Conservation (phyloP, 2,888 invertebrate genomes). For the Keiferia lycopersicella region DNA sequence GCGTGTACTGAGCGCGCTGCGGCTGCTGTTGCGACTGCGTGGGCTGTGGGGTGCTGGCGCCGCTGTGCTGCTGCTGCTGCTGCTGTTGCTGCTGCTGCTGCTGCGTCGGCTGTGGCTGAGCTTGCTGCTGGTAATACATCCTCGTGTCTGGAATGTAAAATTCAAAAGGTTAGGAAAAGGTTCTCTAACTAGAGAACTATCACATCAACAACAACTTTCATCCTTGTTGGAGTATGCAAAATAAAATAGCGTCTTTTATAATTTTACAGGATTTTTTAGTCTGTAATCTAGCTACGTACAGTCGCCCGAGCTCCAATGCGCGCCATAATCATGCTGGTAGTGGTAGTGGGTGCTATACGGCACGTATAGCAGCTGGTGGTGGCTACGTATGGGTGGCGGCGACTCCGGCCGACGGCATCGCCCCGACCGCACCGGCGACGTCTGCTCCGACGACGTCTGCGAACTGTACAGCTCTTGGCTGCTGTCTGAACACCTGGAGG, state of each 20-base stretch:
- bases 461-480: constrained; percentile 75
- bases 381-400: constrained; percentile 85
- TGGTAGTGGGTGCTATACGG: constrained; percentile 82
- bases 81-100: constrained; percentile 41
- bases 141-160: constrained; percentile 42
- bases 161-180: too few relatives aligned
- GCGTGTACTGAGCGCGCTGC: constrained; percentile 64
- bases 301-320: constrained; percentile 60
- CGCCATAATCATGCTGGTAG: constrained; percentile 63
- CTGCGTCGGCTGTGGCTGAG: constrained; percentile 33
- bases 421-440: constrained; percentile 67
- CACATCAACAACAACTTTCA: too few relatives aligned
- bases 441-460: constrained; percentile 72
- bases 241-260: too few relatives aligned
- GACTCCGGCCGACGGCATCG: constrained; percentile 83
- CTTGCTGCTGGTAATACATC: constrained; percentile 50
- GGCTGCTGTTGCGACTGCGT: constrained; percentile 50
- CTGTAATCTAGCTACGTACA: too few relatives aligned
- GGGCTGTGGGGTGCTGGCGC: constrained; percentile 50
- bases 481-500: constrained; percentile 69
- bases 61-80: constrained; percentile 46
- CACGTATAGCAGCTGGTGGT: constrained; percentile 86
- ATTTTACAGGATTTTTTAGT: too few relatives aligned
- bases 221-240: too few relatives aligned
- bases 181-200: too few relatives aligned